Conservation (phyloP, 64 coral and sea anemone genomes). For the Stichodactyla helianthus region DNA sequence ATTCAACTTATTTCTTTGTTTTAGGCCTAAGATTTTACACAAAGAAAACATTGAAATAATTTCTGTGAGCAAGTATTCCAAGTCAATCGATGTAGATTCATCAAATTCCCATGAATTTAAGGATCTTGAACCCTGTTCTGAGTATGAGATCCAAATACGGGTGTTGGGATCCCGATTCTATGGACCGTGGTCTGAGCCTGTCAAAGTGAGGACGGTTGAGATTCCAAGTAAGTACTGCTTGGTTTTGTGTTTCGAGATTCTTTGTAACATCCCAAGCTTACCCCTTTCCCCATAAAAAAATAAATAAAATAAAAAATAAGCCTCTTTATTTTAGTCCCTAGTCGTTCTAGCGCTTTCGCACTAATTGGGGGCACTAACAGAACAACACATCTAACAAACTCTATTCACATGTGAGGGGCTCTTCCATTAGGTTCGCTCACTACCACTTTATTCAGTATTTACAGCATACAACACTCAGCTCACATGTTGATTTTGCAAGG, state of each 20-base stretch:
- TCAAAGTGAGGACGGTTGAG: neutral
- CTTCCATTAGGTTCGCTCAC: no score
- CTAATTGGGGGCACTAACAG: no score
- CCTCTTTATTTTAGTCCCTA: neutral
- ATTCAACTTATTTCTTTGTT: neutral
- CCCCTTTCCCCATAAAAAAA: neutral
- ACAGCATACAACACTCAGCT: no score
- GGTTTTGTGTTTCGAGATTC: neutral
- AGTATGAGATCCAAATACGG: conserved; percentile 65
- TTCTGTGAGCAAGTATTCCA: neutral
- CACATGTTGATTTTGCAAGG: no score
- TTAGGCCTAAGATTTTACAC: neutral
- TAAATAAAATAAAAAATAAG: no score
- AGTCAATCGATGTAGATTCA: neutral
- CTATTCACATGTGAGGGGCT: no score
- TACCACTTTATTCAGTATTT: no score
- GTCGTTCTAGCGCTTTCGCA: no score
- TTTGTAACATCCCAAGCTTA: neutral
- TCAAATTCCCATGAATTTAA: neutral
- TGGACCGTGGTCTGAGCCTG: conserved; percentile 18
- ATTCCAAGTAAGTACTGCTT: neutral
- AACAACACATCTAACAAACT: no score
- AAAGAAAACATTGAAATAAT: neutral
- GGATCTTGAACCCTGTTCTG: conserved; percentile 29
- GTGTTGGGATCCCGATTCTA: neutral